These are phyloP conservation scores for Lepidothrix coronata DNA, from an alignment of 2,113 vertebrate genomes.

Conservation along the genomic window DNA sequence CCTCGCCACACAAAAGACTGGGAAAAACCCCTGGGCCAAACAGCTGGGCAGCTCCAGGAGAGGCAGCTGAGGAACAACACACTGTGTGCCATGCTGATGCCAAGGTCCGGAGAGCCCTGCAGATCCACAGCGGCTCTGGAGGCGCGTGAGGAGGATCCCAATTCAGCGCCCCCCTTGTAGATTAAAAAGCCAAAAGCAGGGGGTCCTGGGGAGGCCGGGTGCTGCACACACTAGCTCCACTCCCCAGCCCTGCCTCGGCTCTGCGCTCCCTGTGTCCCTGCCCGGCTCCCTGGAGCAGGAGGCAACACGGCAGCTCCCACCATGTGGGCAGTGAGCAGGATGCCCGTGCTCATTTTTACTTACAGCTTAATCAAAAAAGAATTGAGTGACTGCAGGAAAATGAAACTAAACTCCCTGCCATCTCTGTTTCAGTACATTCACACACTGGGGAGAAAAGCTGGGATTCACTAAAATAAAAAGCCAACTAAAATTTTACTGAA, in stretches of 20 bases:
- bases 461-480: neutral
- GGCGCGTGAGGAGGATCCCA: rapidly evolving
- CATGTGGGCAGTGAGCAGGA: neutral
- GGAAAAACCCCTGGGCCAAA: neutral
- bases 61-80: neutral
- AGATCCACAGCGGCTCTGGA: neutral
- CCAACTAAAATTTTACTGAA: neutral
- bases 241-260: neutral
- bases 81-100: neutral
- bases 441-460: neutral
- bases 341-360: neutral
- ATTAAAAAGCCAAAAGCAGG: neutral
- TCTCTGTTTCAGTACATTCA: neutral
- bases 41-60: neutral
- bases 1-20: neutral
- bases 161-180: neutral
- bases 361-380: neutral
- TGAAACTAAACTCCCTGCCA: neutral
- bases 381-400: neutral
- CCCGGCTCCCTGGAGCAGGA: neutral
- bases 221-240: neutral
- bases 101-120: neutral
- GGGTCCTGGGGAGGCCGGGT: rapidly evolving
- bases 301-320: neutral
- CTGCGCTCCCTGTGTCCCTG: rapidly evolving